phyloP scores from a whole-genome alignment of 2,113 vertebrate genomes.

The Plecturocebus donacophilus region DNA sequence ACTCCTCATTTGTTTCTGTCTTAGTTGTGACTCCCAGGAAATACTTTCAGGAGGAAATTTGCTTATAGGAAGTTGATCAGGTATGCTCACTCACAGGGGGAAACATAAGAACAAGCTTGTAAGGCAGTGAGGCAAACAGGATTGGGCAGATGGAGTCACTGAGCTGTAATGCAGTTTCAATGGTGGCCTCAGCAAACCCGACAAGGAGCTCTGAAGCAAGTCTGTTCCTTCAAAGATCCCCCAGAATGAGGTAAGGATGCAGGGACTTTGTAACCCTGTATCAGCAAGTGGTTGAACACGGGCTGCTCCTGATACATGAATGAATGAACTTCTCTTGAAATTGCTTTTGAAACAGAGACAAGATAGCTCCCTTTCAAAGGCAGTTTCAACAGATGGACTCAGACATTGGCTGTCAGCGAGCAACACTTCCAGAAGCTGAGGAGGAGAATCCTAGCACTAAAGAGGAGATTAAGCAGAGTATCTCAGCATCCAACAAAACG shows the following conservation, averaged over 20 bases:
- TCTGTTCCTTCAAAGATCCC: not conserved
- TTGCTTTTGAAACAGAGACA: not conserved
- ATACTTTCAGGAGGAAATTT: not conserved
- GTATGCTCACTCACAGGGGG: fast-evolving
- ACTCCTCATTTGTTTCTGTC: not conserved
- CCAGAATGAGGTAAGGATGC: not conserved
- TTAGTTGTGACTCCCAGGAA: not conserved
- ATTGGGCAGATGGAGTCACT: not conserved
- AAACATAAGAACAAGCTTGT: not conserved
- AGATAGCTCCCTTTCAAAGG: not conserved
- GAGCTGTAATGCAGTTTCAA: not conserved
- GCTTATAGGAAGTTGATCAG: not conserved
- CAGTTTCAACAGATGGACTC: not conserved
- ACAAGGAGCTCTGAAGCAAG: not conserved
- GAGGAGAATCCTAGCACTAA: not conserved
- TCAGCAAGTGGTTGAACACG: not conserved
- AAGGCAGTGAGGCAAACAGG: not conserved
- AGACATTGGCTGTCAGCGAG: fast-evolving
- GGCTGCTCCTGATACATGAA: not conserved
- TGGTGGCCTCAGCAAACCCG: not conserved
- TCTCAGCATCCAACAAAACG: not conserved
- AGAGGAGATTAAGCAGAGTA: not conserved
- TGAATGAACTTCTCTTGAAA: not conserved
- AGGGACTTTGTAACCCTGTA: not conserved
- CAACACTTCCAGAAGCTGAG: not conserved